Evolutionary conservation across 2,888 invertebrate genomes (phyloP).

Genomic region (Chalcis sispes): DNA sequence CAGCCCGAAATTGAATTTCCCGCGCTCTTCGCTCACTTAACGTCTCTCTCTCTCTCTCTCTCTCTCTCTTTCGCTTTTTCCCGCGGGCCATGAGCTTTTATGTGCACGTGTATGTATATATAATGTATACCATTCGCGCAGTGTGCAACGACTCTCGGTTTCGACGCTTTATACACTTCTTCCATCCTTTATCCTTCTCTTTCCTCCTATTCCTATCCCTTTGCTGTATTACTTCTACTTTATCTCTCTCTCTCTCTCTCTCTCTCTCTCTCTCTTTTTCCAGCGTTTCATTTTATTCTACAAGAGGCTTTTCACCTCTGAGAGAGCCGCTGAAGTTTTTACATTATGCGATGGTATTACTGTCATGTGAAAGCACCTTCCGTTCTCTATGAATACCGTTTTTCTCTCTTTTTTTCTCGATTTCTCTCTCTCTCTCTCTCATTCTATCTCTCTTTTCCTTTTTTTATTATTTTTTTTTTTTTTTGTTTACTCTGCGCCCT

Average conservation of each 20-base stretch:
- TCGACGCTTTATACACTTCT: neutral
- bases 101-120: constrained; percentile 11
- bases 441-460: neutral
- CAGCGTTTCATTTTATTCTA: too few relatives aligned
- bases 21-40: constrained; percentile 16
- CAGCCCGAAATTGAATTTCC: constrained; percentile 51
- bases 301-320: too few relatives aligned
- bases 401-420: constrained; percentile 7
- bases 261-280: constrained; percentile 1
- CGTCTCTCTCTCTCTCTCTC: too few relatives aligned
- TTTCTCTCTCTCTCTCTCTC: constrained; percentile 5
- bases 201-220: neutral
- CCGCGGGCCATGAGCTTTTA: constrained; percentile 53
- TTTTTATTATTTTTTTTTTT: too few relatives aligned
- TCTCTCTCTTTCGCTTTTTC: too few relatives aligned
- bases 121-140: neutral
- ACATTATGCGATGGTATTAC: too few relatives aligned
- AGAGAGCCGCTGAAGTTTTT: too few relatives aligned
- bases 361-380: too few relatives aligned
- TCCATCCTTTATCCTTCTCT: constrained; percentile 2
- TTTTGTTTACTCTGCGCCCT: too few relatives aligned
- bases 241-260: neutral
- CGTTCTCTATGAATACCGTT: neutral
- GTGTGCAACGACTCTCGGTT: neutral
- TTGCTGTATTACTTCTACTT: neutral